A percentile compares a stretch with the other conserved stretches of the same genome.
These are phyloP conservation scores for Styela clava DNA, from an alignment of 23 tunicate genomes.

Conservation along the genomic window DNA sequence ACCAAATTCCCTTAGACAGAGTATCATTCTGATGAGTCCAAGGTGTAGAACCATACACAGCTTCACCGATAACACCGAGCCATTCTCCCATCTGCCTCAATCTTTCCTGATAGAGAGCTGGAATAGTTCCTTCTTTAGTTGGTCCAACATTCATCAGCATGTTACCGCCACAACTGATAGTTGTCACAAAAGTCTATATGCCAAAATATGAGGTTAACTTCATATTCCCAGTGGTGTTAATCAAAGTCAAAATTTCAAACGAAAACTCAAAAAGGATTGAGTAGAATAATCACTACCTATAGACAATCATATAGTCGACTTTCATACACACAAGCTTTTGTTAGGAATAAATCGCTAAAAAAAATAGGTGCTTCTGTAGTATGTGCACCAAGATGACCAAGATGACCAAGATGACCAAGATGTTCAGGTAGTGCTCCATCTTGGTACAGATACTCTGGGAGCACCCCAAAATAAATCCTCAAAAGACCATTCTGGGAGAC, in stretches of 20 bases:
- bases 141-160: slow-evolving; percentile 66
- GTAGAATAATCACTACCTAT: no score
- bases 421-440: no score
- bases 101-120: slow-evolving; percentile 43
- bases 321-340: not conserved
- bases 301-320: not conserved
- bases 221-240: no score
- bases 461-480: no score
- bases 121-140: slow-evolving; percentile 67
- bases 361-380: no score
- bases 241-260: no score
- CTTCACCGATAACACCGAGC: slow-evolving; percentile 61
- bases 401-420: no score
- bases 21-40: slow-evolving; percentile 85
- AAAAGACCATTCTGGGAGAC: no score
- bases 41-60: slow-evolving; percentile 44
- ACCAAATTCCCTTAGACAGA: slow-evolving; percentile 47
- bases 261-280: no score
- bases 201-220: not conserved
- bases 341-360: no score
- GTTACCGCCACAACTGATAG: slow-evolving; percentile 69
- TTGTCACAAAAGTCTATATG: slow-evolving; percentile 48
- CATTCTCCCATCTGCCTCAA: slow-evolving; percentile 56
- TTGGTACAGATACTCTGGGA: no score
- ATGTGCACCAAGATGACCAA: no score